Evolutionary conservation across 2,888 invertebrate species (phyloP).

Genomic region (Orgyia antiqua): DNA sequence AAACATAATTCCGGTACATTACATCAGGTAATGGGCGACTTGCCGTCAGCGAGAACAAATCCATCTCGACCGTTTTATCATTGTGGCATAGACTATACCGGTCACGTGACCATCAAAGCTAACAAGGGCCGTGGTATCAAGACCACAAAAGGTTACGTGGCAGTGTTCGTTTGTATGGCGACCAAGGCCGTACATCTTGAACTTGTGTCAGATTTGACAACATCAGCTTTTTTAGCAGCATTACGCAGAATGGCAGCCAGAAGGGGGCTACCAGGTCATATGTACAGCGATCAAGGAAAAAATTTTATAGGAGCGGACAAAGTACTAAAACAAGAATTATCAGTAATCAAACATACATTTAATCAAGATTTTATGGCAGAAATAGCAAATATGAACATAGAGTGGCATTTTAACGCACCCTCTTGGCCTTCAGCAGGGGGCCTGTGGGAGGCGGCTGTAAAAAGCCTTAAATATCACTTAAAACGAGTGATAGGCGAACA

Average conservation of each 20-base stretch:
- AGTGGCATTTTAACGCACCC: conserved; percentile 1
- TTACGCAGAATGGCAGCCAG: neutral
- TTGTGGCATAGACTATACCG: neutral
- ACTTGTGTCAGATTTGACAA: neutral
- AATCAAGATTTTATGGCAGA: too few species aligned
- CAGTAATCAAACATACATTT: too few species aligned
- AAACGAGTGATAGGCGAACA: neutral
- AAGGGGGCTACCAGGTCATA: neutral
- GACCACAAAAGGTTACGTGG: neutral
- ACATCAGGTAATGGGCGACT: neutral
- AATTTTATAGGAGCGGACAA: neutral
- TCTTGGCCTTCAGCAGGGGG: neutral
- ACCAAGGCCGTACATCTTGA: neutral
- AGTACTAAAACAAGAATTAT: too few species aligned
- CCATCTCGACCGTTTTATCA: neutral
- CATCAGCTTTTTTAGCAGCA: neutral
- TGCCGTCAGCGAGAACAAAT: neutral
- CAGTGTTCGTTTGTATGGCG: neutral
- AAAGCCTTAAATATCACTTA: neutral
- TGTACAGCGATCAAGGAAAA: neutral
- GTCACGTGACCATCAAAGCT: neutral
- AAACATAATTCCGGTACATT: neutral
- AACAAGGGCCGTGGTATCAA: neutral
- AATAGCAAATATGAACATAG: too few species aligned
- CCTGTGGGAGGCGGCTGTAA: neutral